These are phyloP conservation scores for Lordiphosa andalusiaca DNA, from an alignment of 2,888 invertebrate genomes.

Conservation along the genomic window DNA sequence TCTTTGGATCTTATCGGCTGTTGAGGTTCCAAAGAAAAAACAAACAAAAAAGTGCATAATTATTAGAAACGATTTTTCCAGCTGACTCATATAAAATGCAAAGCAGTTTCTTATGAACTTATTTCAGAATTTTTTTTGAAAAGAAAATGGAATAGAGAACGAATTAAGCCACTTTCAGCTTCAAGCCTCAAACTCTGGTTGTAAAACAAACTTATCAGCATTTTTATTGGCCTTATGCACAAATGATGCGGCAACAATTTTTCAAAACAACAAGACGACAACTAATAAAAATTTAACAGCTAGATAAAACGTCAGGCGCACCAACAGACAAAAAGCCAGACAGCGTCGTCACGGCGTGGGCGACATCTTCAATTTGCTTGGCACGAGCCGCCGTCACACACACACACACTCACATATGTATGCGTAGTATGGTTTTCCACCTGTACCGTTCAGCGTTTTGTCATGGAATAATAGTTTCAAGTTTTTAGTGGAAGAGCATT, in stretches of 20 bases:
- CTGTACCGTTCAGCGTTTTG: slow-evolving; percentile 21
- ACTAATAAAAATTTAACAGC: slow-evolving; percentile 55
- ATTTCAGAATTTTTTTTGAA: slow-evolving; percentile 1
- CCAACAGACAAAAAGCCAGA: slow-evolving; percentile 5
- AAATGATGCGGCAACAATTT: slow-evolving; percentile 44
- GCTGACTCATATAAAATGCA: slow-evolving; percentile 11
- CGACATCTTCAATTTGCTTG: slow-evolving; percentile 14
- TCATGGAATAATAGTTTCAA: too few relatives aligned
- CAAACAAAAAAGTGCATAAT: neutral
- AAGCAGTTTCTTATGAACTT: neutral
- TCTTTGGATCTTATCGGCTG: neutral
- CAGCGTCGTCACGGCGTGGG: slow-evolving; percentile 43
- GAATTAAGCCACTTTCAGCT: neutral
- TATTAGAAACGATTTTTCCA: neutral
- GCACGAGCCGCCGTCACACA: slow-evolving; percentile 30
- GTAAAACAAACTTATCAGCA: slow-evolving; percentile 39
- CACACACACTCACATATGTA: too few relatives aligned
- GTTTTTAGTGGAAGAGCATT: slow-evolving; percentile 3
- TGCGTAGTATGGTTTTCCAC: slow-evolving; percentile 17
- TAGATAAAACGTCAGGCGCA: slow-evolving; percentile 55
- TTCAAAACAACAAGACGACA: slow-evolving; percentile 38
- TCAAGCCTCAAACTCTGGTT: slow-evolving; percentile 1
- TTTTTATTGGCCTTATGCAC: slow-evolving; percentile 47
- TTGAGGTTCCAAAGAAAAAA: too few relatives aligned
- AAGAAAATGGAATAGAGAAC: too few relatives aligned